Evolutionary conservation across 1,140 invertebrate genomes (phyloP).

Genomic region (Drosophila santomea): DNA sequence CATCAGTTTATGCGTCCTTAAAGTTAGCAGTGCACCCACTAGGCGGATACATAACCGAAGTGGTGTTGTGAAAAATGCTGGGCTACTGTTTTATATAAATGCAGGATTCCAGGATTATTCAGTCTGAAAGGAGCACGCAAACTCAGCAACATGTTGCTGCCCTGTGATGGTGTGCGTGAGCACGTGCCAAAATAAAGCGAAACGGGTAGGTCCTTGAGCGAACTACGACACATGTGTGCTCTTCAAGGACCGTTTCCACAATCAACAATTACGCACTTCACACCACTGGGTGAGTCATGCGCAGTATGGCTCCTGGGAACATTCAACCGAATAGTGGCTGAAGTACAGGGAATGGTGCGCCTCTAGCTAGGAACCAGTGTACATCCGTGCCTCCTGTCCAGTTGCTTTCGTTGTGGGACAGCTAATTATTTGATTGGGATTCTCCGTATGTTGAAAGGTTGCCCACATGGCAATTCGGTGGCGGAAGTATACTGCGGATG

Average conservation of each 20-base stretch:
- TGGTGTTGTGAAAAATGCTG: background rate
- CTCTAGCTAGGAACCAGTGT: no score
- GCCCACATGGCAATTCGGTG: background rate
- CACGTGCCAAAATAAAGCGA: conserved; percentile 62
- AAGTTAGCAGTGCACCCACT: background rate
- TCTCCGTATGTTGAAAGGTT: background rate
- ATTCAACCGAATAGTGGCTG: background rate
- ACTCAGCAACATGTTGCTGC: conserved; percentile 67
- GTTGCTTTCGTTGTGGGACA: background rate
- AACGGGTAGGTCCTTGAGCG: no score
- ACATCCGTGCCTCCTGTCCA: no score
- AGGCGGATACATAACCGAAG: background rate
- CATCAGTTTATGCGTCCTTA: no score
- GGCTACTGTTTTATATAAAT: conserved; percentile 2
- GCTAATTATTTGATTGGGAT: background rate
- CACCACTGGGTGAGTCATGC: conserved; percentile 54
- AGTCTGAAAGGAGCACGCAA: conserved; percentile 33
- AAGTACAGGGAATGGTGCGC: background rate
- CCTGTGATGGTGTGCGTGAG: conserved; percentile 30
- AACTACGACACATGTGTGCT: conserved; percentile 11
- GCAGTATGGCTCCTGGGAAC: conserved; percentile 10
- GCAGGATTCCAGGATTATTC: background rate
- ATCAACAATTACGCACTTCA: conserved; percentile 57
- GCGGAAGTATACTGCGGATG: conserved; percentile 15
- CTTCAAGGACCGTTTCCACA: conserved; percentile 45